phyloP scores from a whole-genome alignment of 2,888 invertebrate genomes.

The Villa cingulata region DNA sequence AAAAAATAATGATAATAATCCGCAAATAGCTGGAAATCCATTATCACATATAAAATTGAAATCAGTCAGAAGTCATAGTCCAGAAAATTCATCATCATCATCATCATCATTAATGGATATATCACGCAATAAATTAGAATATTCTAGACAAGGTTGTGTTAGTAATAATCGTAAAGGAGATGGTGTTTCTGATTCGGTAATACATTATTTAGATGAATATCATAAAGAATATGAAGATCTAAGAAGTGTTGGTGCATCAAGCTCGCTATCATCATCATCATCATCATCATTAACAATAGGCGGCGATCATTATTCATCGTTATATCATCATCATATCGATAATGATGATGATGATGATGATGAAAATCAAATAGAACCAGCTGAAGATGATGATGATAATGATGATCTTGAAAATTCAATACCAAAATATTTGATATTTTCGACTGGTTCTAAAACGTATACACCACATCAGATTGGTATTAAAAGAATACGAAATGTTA shows the following conservation, averaged over 20 bases:
- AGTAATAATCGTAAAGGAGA: slow-evolving; percentile 3
- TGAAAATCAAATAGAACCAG: slow-evolving; percentile 23
- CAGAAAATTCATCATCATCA: slow-evolving; percentile 16
- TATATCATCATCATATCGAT: slow-evolving; percentile 15
- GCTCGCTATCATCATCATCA: background rate
- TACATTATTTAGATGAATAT: slow-evolving; percentile 50
- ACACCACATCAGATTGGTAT: slow-evolving; percentile 76
- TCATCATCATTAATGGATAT: background rate
- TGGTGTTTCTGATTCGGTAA: slow-evolving; percentile 25
- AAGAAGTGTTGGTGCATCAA: background rate
- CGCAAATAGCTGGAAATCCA: slow-evolving; percentile 24
- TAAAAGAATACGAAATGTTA: slow-evolving; percentile 55
- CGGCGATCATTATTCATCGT: no score
- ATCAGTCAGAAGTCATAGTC: slow-evolving; percentile 15
- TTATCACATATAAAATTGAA: slow-evolving; percentile 25
- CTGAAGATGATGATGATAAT: slow-evolving; percentile 38
- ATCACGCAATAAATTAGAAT: background rate
- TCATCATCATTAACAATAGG: no score
- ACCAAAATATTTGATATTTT: slow-evolving; percentile 54
- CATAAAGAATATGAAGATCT: slow-evolving; percentile 27
- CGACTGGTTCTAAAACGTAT: slow-evolving; percentile 68
- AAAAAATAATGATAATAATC: background rate
- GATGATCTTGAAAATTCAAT: slow-evolving; percentile 50
- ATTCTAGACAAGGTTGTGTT: background rate
- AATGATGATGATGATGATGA: slow-evolving; percentile 14